These are phyloP conservation scores for Ciona savignyi DNA, from an alignment of 23 tunicate species.

Conservation along the genomic window DNA sequence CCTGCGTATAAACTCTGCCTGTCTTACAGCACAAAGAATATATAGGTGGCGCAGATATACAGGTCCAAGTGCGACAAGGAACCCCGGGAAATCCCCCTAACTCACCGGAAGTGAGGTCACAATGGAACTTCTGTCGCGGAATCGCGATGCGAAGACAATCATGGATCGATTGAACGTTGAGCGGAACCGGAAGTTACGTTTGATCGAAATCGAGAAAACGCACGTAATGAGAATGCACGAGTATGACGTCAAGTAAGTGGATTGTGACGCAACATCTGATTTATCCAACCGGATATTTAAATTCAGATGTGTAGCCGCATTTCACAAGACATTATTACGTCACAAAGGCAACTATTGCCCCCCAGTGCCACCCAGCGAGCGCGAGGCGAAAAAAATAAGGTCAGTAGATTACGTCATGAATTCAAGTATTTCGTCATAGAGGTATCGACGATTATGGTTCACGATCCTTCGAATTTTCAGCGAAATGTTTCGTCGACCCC, in stretches of 20 bases:
- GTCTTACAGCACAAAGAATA: too few relatives aligned
- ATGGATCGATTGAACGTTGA: conserved; percentile 17
- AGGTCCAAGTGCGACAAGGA: too few relatives aligned
- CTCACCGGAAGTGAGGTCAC: too few relatives aligned
- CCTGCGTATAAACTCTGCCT: background rate
- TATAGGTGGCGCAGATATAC: too few relatives aligned
- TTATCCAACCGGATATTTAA: background rate
- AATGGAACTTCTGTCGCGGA: background rate
- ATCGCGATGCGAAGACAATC: conserved; percentile 18
- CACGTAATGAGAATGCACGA: background rate
- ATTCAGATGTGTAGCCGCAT: conserved; percentile 13
- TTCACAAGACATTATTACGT: conserved; percentile 2
- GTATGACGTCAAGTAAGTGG: conserved; percentile 13
- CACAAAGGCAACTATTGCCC: conserved; percentile 21
- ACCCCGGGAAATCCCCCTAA: too few relatives aligned
- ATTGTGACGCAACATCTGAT: background rate
- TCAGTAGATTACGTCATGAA: background rate
- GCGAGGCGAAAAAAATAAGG: conserved; percentile 31
- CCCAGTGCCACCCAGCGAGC: conserved; percentile 43
- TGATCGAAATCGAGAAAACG: conserved; percentile 14
- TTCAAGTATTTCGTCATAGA: too few relatives aligned
- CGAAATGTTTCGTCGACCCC: too few relatives aligned
- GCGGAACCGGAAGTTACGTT: conserved; percentile 1
- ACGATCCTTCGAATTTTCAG: too few relatives aligned
- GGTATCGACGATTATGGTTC: too few relatives aligned